A percentile compares a stretch with the other conserved stretches of the same genome.
These are phyloP conservation scores for Leptobrachium leishanense DNA, from an alignment of 2,113 vertebrate species.

Conservation along the genomic window DNA sequence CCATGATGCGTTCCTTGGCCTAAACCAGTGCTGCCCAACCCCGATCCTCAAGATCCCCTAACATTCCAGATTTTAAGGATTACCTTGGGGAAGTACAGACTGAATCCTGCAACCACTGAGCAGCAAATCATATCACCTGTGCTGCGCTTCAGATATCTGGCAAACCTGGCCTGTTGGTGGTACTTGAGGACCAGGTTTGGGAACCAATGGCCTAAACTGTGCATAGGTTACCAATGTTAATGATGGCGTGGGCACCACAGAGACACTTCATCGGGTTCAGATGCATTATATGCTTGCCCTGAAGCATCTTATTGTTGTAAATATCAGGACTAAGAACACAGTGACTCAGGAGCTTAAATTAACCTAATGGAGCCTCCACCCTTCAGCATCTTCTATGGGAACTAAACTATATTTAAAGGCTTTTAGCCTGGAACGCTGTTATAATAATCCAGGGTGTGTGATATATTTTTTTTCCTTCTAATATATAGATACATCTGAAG, in stretches of 20 bases:
- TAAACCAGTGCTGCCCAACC: too few species aligned
- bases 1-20: too few species aligned
- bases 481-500: constrained; percentile 2
- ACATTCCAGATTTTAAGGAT: too few species aligned
- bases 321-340: constrained; percentile 11
- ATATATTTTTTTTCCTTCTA: not conserved
- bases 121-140: too few species aligned
- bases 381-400: constrained; percentile 37
- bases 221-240: too few species aligned
- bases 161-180: too few species aligned
- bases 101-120: too few species aligned
- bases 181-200: too few species aligned
- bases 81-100: too few species aligned
- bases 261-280: not conserved
- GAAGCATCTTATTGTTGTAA: constrained; percentile 9
- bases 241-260: not conserved
- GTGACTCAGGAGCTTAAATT: constrained; percentile 39
- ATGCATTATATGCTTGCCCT: constrained; percentile 3
- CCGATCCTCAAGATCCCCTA: too few species aligned
- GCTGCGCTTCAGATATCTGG: too few species aligned
- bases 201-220: too few species aligned
- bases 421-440: constrained; percentile 8
- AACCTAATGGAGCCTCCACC: constrained; percentile 29
- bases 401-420: constrained; percentile 29
- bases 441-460: constrained; percentile 37